Conservation (phyloP, 2,113 vertebrate species). For the Cynocephalus volans region DNA sequence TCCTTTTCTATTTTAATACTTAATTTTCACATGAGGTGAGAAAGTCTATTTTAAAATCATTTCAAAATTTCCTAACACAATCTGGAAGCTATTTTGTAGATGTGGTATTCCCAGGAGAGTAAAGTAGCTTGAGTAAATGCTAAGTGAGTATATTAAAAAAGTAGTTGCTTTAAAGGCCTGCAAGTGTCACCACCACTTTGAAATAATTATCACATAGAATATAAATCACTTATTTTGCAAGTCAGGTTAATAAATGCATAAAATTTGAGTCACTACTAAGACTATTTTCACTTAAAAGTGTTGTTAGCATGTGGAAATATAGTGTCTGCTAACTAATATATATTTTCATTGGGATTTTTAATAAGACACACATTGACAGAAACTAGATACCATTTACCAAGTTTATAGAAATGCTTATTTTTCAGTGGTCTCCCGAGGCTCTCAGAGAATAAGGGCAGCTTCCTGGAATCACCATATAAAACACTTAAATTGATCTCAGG, state of each 20-base stretch:
- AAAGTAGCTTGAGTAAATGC: slow-evolving; percentile 57
- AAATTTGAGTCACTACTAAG: slow-evolving; percentile 24
- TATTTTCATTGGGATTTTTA: slow-evolving; percentile 27
- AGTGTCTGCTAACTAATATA: not conserved
- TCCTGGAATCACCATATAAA: not conserved
- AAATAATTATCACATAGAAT: slow-evolving; percentile 60
- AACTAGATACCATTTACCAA: not conserved
- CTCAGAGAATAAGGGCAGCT: not conserved
- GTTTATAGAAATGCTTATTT: slow-evolving; percentile 13
- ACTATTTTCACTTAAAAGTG: not conserved
- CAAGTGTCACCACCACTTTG: not conserved
- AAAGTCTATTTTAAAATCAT: slow-evolving; percentile 79
- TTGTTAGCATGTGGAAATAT: not conserved
- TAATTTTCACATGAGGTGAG: slow-evolving; percentile 77
- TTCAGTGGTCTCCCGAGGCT: not conserved
- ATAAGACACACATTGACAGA: not conserved
- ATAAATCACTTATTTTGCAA: slow-evolving; percentile 40
- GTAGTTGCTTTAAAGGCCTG: slow-evolving; percentile 51
- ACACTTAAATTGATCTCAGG: not conserved
- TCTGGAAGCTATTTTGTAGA: slow-evolving; percentile 78
- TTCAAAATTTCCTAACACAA: slow-evolving; percentile 72
- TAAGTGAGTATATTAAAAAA: slow-evolving; percentile 60
- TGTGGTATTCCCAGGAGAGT: slow-evolving; percentile 67
- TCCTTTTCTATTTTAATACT: slow-evolving; percentile 66
- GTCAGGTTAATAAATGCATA: slow-evolving; percentile 45